Evolutionary conservation across 2,888 invertebrate genomes (phyloP).

Genomic region (Lasius fuliginosus): DNA sequence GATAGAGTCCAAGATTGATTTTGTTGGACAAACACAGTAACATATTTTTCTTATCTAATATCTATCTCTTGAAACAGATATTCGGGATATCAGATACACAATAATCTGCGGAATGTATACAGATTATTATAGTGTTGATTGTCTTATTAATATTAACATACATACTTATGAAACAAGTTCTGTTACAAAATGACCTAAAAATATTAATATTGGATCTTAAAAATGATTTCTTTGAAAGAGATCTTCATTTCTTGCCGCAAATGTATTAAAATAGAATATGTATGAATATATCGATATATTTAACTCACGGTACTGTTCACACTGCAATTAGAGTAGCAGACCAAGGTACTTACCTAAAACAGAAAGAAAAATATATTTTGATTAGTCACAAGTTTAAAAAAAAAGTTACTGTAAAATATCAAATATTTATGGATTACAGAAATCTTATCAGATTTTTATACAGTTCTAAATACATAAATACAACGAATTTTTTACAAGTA

Average conservation of each 20-base stretch:
- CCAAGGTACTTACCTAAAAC: constrained; percentile 71
- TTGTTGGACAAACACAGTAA: not conserved
- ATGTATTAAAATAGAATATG: not conserved
- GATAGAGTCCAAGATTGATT: not conserved
- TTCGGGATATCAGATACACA: not conserved
- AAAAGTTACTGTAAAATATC: not conserved
- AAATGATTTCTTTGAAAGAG: not conserved
- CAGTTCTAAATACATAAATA: not conserved
- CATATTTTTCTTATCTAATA: constrained; percentile 22
- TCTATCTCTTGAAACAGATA: not conserved
- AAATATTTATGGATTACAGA: not conserved
- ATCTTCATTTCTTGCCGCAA: not conserved
- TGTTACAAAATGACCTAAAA: not conserved
- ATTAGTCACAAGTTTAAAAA: constrained; percentile 40
- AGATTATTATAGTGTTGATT: not conserved
- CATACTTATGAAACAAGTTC: not conserved
- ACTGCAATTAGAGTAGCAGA: constrained; percentile 12
- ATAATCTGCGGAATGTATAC: not conserved
- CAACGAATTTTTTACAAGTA: not conserved
- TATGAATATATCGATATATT: not conserved
- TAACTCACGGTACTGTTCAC: constrained; percentile 59
- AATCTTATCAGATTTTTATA: not conserved
- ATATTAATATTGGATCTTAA: not conserved
- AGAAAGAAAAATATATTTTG: constrained; percentile 54
- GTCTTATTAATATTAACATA: not conserved